Evolutionary conservation across 2,888 invertebrate genomes (phyloP).

Genomic region (Euphydryas editha): DNA sequence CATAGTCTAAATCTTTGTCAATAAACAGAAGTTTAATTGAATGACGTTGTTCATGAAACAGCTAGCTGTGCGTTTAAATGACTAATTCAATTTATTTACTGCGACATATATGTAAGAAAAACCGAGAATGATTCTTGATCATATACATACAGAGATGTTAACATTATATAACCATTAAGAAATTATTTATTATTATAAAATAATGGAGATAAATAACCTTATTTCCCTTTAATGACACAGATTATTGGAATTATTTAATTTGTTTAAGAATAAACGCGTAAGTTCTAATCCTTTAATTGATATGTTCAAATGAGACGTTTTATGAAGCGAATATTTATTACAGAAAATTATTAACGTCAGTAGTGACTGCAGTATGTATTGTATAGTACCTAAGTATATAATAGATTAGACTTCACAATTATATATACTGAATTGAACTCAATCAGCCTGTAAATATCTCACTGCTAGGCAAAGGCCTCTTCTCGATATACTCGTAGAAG

Average conservation of each 20-base stretch:
- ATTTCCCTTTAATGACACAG: not conserved
- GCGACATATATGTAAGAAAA: not conserved
- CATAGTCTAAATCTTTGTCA: too few relatives aligned
- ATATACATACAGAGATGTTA: not conserved
- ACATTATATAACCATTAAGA: not conserved
- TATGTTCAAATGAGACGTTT: not conserved
- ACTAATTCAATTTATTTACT: too few relatives aligned
- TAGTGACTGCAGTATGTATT: too few relatives aligned
- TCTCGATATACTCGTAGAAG: too few relatives aligned
- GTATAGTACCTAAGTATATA: too few relatives aligned
- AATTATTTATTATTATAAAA: not conserved
- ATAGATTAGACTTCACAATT: too few relatives aligned
- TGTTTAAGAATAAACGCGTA: not conserved
- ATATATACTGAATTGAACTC: too few relatives aligned
- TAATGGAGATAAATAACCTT: not conserved
- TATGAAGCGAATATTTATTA: slow-evolving; percentile 6
- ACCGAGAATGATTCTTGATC: not conserved
- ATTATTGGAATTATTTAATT: not conserved
- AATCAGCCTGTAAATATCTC: too few relatives aligned
- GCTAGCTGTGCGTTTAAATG: too few relatives aligned
- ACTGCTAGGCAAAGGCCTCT: too few relatives aligned
- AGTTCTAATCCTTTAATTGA: not conserved
- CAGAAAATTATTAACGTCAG: not conserved
- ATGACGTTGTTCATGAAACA: too few relatives aligned
- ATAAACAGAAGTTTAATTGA: too few relatives aligned